Conservation (phyloP, 2,113 vertebrate species). For the Labeo catla region DNA sequence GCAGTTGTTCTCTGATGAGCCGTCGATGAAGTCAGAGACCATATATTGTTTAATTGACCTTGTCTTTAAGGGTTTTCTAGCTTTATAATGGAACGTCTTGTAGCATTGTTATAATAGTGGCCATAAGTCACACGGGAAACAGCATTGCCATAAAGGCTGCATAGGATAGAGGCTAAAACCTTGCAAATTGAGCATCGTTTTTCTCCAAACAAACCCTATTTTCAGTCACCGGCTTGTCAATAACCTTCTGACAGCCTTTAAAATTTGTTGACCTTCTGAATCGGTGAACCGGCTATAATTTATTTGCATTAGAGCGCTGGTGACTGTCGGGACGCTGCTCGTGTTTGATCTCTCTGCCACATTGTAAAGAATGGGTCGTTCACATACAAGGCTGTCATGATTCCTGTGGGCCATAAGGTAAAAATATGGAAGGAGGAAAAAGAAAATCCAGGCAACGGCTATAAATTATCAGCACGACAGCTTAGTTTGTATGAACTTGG, state of each 20-base stretch:
- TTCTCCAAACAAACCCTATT: conserved; percentile 52
- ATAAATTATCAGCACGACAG: conserved; percentile 53
- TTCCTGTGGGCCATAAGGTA: conserved; percentile 47
- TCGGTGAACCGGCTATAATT: conserved; percentile 47
- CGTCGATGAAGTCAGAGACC: conserved; percentile 10
- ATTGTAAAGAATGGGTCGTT: conserved; percentile 48
- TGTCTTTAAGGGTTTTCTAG: conserved; percentile 51
- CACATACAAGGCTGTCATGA: conserved; percentile 44
- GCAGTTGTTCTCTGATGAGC: conserved; percentile 34
- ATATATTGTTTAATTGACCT: conserved; percentile 50
- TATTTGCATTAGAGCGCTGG: conserved; percentile 32
- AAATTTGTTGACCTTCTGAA: conserved; percentile 60
- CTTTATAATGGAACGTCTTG: conserved; percentile 45
- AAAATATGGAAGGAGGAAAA: conserved; percentile 25
- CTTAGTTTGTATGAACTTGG: conserved; percentile 60
- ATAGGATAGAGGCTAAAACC: conserved; percentile 33
- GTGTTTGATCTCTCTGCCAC: conserved; percentile 50
- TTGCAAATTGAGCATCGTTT: conserved; percentile 50
- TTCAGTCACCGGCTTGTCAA: conserved; percentile 54
- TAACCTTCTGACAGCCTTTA: conserved; percentile 57
- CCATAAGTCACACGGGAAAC: conserved; percentile 48
- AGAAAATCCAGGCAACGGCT: conserved; percentile 46
- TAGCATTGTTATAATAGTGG: conserved; percentile 32
- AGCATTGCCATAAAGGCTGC: conserved; percentile 45
- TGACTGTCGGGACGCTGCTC: conserved; percentile 16